Percentiles rank a stretch among this genome's conserved stretches.
Conservation (phyloP, 2,797 vertebrate genomes). For the Prunella strophiata region DNA sequence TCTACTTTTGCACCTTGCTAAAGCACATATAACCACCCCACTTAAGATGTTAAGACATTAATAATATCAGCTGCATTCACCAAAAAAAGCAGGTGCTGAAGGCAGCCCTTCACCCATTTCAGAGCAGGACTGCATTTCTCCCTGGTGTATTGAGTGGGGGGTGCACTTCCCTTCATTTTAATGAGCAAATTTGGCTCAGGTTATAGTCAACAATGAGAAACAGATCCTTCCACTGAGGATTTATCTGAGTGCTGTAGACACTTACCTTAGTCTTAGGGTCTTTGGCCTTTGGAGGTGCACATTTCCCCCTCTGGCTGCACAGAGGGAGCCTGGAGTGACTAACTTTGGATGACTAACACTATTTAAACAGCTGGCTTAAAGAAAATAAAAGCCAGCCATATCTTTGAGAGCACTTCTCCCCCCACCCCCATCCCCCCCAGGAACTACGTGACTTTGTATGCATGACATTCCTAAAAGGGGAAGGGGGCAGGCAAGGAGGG, state of each 20-base stretch:
- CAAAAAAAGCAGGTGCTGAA: not conserved
- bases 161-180: not conserved
- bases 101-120: not conserved
- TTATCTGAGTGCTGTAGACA: not conserved
- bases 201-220: not conserved
- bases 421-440: accelerated
- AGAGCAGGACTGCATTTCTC: not conserved
- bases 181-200: not conserved
- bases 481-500: not conserved
- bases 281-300: not conserved
- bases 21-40: accelerated
- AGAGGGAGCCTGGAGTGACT: not conserved
- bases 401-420: not conserved
- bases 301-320: not conserved
- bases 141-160: not conserved
- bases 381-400: not conserved
- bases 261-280: not conserved
- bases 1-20: not conserved
- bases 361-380: not conserved
- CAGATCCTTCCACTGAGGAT: not conserved
- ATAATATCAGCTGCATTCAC: not conserved
- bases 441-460: not conserved
- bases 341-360: not conserved
- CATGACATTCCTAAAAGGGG: not conserved
- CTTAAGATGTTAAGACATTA: not conserved